Evolutionary conservation across 1,140 invertebrate species (phyloP), one percentile per base, ranked within the genome.

Genomic region (Sipha flava): DNA sequence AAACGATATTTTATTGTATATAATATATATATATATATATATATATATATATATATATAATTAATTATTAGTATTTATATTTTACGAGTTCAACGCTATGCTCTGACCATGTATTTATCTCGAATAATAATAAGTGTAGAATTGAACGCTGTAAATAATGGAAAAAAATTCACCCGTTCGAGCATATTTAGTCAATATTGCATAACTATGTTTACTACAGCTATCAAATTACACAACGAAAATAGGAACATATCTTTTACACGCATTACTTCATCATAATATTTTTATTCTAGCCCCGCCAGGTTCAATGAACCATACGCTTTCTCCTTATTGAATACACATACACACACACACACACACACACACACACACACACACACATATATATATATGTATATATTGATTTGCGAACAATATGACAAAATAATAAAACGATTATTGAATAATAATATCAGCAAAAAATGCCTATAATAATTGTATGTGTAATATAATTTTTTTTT

Each of bases 261-360:
- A 52, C 64, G n/a, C 31, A 23, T 75, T 57, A 26, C 52, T 77
- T 57, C 73, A 57, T n/a, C 49, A 40, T 43, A 59, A 77, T 59
- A 77, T 75, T 75, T 75, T 75, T 40, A 77, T 77, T 77, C n/a
- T 43, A n/a, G 34, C 37, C 52, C 73, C 73, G 73, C 52, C 52
- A 43, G 73, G 73, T 77, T 77, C 73, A 77, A 43, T 54, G 73
- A 77, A 77, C 73, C 73, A 59, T 59, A 77, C 73, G 73, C 73
- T 77, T 77, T 77, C 73, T 77, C 73, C 73, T 75, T 49, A 26
- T 21, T 12, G n/a, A 6, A 34, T 29, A 31, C 59, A 21, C 12
- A 64, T 18, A 37, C 21, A 23, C 18, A 34, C 21, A 57, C 3
- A 26, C 21, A 29, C 21, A 57, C 21, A 57, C 21, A 16, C 29